A percentile compares a stretch with the other conserved stretches of the same genome.
Evolutionary conservation across 2,888 invertebrate genomes (phyloP).

Genomic region (Metallyticus violacea): DNA sequence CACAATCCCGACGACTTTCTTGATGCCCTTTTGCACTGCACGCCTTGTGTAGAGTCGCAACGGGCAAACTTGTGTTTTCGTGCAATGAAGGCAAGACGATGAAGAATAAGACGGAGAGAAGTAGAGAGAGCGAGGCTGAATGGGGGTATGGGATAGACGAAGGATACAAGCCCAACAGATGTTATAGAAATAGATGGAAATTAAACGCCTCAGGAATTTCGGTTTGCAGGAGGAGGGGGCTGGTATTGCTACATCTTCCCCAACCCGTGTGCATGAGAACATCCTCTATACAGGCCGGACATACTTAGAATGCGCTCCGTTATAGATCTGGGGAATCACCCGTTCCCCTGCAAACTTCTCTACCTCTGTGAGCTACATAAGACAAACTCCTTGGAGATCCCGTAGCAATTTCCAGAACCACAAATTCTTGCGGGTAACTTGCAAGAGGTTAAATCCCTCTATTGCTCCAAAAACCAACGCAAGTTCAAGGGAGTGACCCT

Average conservation of each 20-base stretch:
- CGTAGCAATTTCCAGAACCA: conserved; percentile 9
- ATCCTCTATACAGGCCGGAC: not conserved
- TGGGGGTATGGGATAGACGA: not conserved
- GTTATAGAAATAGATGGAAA: conserved; percentile 26
- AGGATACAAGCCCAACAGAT: not conserved
- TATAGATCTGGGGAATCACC: conserved; percentile 8
- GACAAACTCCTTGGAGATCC: not conserved
- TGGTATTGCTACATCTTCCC: not conserved
- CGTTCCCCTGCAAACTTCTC: too few relatives aligned
- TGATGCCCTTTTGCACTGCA: not conserved
- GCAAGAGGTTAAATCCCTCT: conserved; percentile 8
- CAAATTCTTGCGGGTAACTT: conserved; percentile 17
- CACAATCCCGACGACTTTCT: not conserved
- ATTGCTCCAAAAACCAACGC: not conserved
- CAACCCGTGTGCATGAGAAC: not conserved
- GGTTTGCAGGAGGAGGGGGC: not conserved
- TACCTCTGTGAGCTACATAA: not conserved
- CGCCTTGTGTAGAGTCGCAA: not conserved
- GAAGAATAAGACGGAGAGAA: not conserved
- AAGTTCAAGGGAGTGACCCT: not conserved
- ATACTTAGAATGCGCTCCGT: conserved; percentile 4
- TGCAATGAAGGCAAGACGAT: not conserved
- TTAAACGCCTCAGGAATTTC: conserved; percentile 30
- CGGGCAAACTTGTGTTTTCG: conserved; percentile 7
- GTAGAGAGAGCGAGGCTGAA: not conserved